Evolutionary conservation across 2,113 vertebrate species (phyloP).

Genomic region (Hippocampus zosterae): DNA sequence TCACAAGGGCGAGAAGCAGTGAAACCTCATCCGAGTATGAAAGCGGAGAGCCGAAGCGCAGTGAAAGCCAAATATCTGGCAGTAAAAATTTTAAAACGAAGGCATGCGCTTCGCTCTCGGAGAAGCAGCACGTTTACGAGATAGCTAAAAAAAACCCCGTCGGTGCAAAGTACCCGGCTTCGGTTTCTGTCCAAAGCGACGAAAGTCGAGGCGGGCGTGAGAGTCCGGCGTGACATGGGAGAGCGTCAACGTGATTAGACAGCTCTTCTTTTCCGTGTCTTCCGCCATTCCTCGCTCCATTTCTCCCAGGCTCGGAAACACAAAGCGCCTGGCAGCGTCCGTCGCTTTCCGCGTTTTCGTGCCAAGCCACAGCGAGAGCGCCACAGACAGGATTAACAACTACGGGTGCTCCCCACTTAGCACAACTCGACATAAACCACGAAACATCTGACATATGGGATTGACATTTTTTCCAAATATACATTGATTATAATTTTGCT

Average conservation of each 20-base stretch:
- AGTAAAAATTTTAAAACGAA: conserved; percentile 31
- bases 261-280: conserved; percentile 33
- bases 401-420: conserved; percentile 48
- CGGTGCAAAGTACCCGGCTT: conserved; percentile 13
- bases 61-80: conserved; percentile 45
- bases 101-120: conserved; percentile 13
- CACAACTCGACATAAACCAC: conserved; percentile 45
- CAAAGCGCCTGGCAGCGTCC: conserved; percentile 58
- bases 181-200: conserved; percentile 28
- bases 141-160: conserved; percentile 10
- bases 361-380: conserved; percentile 51
- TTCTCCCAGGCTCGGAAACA: conserved; percentile 49
- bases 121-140: conserved; percentile 25
- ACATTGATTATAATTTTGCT: too few species aligned
- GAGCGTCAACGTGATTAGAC: conserved; percentile 53
- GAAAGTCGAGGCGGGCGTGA: conserved; percentile 19
- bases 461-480: too few species aligned
- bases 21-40: conserved; percentile 32
- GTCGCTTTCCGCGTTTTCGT: conserved; percentile 24
- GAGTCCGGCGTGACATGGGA: conserved; percentile 39
- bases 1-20: conserved; percentile 15
- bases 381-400: conserved; percentile 48
- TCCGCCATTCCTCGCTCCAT: conserved; percentile 19
- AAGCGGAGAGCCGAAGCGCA: conserved; percentile 32
- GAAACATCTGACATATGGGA: not conserved